Conservation (phyloP, 1,140 invertebrate species). For the Camponotus vicinus region DNA sequence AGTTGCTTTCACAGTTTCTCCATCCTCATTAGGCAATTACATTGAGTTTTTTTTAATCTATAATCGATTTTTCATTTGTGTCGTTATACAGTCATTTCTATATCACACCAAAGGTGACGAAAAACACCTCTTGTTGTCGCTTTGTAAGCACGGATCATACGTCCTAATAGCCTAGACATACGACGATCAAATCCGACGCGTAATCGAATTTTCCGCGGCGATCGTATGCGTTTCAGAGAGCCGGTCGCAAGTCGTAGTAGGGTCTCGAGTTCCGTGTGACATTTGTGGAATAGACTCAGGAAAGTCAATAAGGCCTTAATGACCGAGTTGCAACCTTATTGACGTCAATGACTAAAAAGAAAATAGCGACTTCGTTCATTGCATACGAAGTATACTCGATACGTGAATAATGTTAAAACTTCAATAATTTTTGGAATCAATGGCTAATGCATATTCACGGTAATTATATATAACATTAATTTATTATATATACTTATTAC, state of each 20-base stretch:
- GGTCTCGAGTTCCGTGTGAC: slow-evolving; percentile 28
- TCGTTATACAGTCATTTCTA: slow-evolving; percentile 1
- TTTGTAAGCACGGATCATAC: slow-evolving; percentile 19
- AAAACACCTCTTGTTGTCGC: slow-evolving; percentile 26
- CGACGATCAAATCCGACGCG: not conserved
- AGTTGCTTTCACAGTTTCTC: slow-evolving; percentile 44
- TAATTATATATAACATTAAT: not conserved
- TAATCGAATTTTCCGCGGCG: slow-evolving; percentile 11
- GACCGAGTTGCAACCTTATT: slow-evolving; percentile 5
- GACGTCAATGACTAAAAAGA: not conserved
- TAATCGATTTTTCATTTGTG: slow-evolving; percentile 37
- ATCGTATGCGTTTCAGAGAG: slow-evolving; percentile 31
- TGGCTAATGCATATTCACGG: not conserved
- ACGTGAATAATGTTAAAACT: slow-evolving; percentile 10
- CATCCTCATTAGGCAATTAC: slow-evolving; percentile 50
- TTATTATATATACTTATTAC: too few species aligned
- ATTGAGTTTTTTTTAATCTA: not conserved
- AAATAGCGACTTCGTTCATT: not conserved
- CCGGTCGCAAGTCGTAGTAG: not conserved
- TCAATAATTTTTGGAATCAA: slow-evolving; percentile 11
- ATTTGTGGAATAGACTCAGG: slow-evolving; percentile 44
- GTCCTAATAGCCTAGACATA: slow-evolving; percentile 61
- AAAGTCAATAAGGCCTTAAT: slow-evolving; percentile 6
- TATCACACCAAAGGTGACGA: slow-evolving; percentile 34
- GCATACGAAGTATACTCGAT: slow-evolving; percentile 15